Conservation (phyloP, 2,113 vertebrate species). For the Coryphaenoides rupestris region DNA sequence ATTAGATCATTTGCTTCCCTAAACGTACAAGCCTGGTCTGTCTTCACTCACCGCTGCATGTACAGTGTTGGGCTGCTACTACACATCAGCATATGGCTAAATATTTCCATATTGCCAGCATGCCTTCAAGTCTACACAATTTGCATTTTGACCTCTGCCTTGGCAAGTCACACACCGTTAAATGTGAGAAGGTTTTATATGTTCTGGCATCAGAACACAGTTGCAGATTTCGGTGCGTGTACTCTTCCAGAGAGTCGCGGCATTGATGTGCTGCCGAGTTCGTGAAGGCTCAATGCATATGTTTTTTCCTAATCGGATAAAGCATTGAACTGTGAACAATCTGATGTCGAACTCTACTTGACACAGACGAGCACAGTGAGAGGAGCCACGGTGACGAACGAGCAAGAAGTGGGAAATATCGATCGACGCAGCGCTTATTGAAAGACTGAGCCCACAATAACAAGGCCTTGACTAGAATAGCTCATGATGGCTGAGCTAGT, state of each 20-base stretch:
- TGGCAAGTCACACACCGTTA: constrained; percentile 46
- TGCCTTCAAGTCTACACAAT: constrained; percentile 39
- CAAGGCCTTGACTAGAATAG: too few species aligned
- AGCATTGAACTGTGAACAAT: constrained; percentile 3
- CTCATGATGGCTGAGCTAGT: too few species aligned
- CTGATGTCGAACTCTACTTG: too few species aligned
- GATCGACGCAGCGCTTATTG: too few species aligned
- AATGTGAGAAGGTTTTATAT: constrained; percentile 39
- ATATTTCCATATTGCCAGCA: constrained; percentile 52
- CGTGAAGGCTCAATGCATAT: neutral
- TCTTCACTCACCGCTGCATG: constrained; percentile 15
- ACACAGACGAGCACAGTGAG: too few species aligned
- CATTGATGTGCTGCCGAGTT: constrained; percentile 15
- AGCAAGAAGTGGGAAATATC: too few species aligned
- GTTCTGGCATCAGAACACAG: constrained; percentile 48
- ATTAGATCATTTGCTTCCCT: constrained; percentile 35
- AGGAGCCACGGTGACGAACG: too few species aligned
- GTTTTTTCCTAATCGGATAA: constrained; percentile 5
- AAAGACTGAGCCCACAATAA: too few species aligned
- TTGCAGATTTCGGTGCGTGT: constrained; percentile 29
- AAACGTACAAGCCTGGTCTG: constrained; percentile 19
- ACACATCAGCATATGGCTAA: constrained; percentile 44
- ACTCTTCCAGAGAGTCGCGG: constrained; percentile 25
- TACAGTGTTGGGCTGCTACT: constrained; percentile 25
- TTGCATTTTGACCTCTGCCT: constrained; percentile 46